A percentile compares a stretch with the other conserved stretches of the same genome.
Conservation (phyloP, 2,797 vertebrate genomes). For the Amblyopsis hoosieri region DNA sequence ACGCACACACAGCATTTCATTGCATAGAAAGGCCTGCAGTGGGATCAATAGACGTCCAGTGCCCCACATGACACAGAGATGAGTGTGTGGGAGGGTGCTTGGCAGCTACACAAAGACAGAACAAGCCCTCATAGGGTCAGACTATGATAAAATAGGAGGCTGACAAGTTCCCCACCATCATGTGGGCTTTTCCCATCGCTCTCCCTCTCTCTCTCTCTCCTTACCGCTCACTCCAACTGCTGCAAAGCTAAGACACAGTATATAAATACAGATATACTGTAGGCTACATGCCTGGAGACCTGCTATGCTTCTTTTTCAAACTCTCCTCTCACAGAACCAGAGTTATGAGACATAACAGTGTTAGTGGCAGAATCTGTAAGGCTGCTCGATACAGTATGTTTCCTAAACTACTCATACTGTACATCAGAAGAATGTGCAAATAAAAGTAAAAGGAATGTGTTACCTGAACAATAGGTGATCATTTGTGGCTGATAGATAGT, state of each 20-base stretch:
- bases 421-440: no score
- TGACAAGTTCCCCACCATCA: conserved; percentile 55
- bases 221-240: neutral
- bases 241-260: neutral
- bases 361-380: no score
- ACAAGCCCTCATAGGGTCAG: conserved; percentile 52
- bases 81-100: conserved; percentile 11
- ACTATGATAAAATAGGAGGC: conserved; percentile 65
- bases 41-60: conserved; percentile 55
- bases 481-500: no score
- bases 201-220: conserved; percentile 11
- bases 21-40: conserved; percentile 48
- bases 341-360: no score
- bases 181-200: conserved; percentile 7
- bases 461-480: no score
- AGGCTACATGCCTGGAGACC: no score
- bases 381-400: no score
- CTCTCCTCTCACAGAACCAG: no score
- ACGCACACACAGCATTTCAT: conserved; percentile 18
- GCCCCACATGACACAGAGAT: conserved; percentile 21
- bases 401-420: no score
- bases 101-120: conserved; percentile 37
- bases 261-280: conserved; percentile 8
- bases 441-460: no score
- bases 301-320: no score